A percentile compares a stretch with the other conserved stretches of the same genome.
These are phyloP conservation scores for Liposcelis brunnea DNA, from an alignment of 2,888 invertebrate genomes.

Conservation along the genomic window DNA sequence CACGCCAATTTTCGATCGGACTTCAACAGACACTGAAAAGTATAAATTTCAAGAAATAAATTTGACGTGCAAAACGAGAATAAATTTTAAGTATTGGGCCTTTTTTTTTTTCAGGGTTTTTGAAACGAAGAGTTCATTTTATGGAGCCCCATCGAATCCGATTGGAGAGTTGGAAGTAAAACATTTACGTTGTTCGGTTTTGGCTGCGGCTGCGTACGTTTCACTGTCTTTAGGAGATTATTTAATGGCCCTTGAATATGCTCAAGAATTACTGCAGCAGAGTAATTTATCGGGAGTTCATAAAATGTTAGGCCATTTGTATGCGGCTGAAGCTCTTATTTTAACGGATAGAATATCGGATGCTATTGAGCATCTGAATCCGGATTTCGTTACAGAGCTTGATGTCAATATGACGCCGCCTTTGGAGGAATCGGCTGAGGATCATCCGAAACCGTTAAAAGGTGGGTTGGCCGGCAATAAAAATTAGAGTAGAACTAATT, in stretches of 20 bases:
- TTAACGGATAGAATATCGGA: conserved; percentile 65
- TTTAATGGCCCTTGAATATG: conserved; percentile 57
- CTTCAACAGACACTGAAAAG: conserved; percentile 22
- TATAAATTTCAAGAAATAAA: neutral
- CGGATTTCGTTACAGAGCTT: conserved; percentile 45
- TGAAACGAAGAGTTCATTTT: neutral
- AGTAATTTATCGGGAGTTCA: conserved; percentile 54
- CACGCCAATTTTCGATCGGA: conserved; percentile 19
- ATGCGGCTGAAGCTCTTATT: conserved; percentile 75
- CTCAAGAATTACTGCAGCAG: conserved; percentile 53
- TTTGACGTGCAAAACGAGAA: too few relatives aligned
- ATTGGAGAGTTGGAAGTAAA: conserved; percentile 15
- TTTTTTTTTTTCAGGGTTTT: neutral
- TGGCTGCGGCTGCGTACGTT: conserved; percentile 70
- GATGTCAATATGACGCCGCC: conserved; percentile 20
- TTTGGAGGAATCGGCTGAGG: conserved; percentile 14
- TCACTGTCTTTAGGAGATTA: conserved; percentile 71
- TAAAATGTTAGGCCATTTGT: conserved; percentile 70
- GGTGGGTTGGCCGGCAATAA: neutral
- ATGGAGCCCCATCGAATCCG: conserved; percentile 10
- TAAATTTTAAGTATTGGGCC: too few relatives aligned
- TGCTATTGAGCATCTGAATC: conserved; percentile 68
- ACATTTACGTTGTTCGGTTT: conserved; percentile 35
- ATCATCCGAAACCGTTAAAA: conserved; percentile 12
- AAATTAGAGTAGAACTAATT: too few relatives aligned